These are phyloP conservation scores for Tarsius wallacei DNA, from an alignment of 2,797 vertebrate species.

Conservation along the genomic window DNA sequence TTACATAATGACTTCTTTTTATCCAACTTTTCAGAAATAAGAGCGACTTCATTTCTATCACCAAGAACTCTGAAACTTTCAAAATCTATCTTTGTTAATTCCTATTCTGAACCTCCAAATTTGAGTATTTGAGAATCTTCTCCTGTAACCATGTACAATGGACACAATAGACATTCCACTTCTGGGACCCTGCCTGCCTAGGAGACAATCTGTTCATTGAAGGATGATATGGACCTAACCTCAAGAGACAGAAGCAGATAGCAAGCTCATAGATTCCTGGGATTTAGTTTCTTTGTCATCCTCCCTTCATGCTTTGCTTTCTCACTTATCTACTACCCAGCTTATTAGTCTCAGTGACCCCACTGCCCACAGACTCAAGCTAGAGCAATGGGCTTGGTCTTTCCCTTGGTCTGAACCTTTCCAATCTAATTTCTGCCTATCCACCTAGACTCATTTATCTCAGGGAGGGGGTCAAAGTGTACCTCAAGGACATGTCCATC, in stretches of 20 bases:
- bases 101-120: not conserved
- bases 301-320: not conserved
- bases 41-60: not conserved
- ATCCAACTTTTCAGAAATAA: constrained; percentile 35
- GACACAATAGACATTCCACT: not conserved
- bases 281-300: constrained; percentile 2
- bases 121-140: not conserved
- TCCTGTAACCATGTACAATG: not conserved
- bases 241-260: not conserved
- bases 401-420: not conserved
- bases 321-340: not conserved
- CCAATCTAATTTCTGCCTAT: not conserved
- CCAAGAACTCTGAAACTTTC: not conserved
- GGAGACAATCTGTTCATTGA: not conserved
- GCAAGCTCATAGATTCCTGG: not conserved
- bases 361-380: not conserved
- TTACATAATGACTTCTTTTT: constrained; percentile 7
- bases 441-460: not conserved
- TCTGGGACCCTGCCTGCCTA: not conserved
- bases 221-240: not conserved
- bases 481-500: not conserved
- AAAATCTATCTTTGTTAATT: not conserved
- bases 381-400: not conserved
- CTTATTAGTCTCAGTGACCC: not conserved
- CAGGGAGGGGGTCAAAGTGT: not conserved